These are phyloP conservation scores for Lepilemur septentrionalis DNA, from an alignment of 2,797 vertebrate species.

Conservation along the genomic window DNA sequence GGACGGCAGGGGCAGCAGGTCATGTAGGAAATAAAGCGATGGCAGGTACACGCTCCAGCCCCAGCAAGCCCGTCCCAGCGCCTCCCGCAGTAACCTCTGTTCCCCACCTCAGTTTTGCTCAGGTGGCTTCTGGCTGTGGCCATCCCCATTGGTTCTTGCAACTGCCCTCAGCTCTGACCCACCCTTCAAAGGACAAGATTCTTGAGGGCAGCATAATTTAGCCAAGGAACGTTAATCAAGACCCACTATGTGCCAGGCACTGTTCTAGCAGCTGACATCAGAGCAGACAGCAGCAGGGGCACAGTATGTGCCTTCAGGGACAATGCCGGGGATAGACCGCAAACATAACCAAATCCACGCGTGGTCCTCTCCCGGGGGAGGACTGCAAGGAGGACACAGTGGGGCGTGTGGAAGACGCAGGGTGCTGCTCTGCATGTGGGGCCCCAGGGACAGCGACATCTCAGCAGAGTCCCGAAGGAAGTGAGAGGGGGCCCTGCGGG, in stretches of 20 bases:
- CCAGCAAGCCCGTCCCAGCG: no score
- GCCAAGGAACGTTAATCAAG: not conserved
- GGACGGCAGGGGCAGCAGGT: not conserved
- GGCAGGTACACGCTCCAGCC: not conserved
- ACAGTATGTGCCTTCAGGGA: fast-evolving
- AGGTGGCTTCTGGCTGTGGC: not conserved
- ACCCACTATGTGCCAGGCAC: not conserved
- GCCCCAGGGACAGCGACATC: not conserved
- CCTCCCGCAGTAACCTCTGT: not conserved
- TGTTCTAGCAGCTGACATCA: not conserved
- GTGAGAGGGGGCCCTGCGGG: not conserved
- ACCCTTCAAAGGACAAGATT: not conserved
- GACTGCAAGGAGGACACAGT: not conserved
- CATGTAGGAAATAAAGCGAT: no score
- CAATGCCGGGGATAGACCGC: not conserved
- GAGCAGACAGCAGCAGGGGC: not conserved
- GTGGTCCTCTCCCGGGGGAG: not conserved
- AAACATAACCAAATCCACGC: not conserved
- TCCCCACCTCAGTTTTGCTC: not conserved
- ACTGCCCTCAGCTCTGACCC: not conserved
- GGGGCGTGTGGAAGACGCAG: not conserved
- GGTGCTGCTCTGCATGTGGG: not conserved
- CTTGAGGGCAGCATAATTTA: not conserved
- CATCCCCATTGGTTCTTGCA: not conserved
- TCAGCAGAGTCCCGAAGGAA: not conserved